phyloP scores from a whole-genome alignment of 1,140 invertebrate genomes.

The Apis dorsata region DNA sequence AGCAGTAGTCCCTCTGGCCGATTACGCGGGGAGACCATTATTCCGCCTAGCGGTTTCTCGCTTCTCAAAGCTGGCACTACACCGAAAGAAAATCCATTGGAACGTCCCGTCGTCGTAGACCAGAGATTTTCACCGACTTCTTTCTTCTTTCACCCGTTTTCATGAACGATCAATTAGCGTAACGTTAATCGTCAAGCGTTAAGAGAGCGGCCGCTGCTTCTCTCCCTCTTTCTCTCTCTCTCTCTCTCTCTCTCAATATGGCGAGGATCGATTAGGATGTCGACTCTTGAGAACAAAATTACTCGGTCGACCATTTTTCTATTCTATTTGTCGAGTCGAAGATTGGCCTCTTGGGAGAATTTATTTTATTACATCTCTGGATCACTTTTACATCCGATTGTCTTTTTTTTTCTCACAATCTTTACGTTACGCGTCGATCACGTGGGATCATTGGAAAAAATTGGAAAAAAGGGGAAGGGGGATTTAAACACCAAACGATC shows the following conservation, averaged over 20 bases:
- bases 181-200: neutral
- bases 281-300: no score
- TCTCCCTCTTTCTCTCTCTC: neutral
- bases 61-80: neutral
- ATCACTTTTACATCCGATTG: neutral
- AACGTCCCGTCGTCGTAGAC: neutral
- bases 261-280: neutral
- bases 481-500: no score
- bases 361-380: neutral
- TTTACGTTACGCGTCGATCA: no score
- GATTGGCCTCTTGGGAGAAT: no score
- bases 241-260: neutral
- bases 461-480: no score
- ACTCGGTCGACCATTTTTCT: no score
- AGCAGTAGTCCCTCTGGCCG: conserved; percentile 17
- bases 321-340: no score
- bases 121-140: neutral
- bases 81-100: conserved; percentile 9
- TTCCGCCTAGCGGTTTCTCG: conserved; percentile 6
- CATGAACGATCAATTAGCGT: conserved; percentile 29
- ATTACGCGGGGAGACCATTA: conserved; percentile 26
- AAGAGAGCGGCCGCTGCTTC: no score
- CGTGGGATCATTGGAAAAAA: no score
- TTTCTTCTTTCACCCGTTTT: no score
- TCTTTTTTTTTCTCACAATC: no score